Evolutionary conservation across 2,797 vertebrate species (phyloP).

Genomic region (Aplochiton taeniatus): DNA sequence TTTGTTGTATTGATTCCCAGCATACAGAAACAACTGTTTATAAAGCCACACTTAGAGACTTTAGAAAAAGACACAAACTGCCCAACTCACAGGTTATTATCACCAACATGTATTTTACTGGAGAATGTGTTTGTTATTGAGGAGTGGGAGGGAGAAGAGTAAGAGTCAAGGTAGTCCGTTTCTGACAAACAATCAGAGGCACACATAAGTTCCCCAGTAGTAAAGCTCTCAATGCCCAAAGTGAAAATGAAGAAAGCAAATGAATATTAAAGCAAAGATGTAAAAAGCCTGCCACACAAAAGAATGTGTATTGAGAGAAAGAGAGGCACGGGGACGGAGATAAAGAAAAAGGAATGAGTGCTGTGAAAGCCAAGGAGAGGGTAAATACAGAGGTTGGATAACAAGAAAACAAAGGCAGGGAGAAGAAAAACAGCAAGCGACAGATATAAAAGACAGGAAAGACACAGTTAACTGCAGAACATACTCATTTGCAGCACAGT

Average conservation of each 20-base stretch:
- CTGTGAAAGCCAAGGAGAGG: slow-evolving; percentile 62
- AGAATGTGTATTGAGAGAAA: slow-evolving; percentile 50
- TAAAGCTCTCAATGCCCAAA: slow-evolving; percentile 34
- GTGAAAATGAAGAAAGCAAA: slow-evolving; percentile 50
- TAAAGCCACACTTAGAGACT: too few relatives aligned
- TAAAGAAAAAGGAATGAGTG: slow-evolving; percentile 31
- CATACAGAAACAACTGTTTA: too few relatives aligned
- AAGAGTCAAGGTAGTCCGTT: slow-evolving; percentile 60
- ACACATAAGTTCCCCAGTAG: slow-evolving; percentile 42
- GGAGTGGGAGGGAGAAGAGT: slow-evolving; percentile 7
- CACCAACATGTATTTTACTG: too few relatives aligned
- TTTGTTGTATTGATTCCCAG: too few relatives aligned
- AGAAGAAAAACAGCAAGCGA: slow-evolving; percentile 23
- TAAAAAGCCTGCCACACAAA: slow-evolving; percentile 57
- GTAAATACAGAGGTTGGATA: slow-evolving; percentile 68
- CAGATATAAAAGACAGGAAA: slow-evolving; percentile 67
- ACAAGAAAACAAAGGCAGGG: slow-evolving; percentile 64
- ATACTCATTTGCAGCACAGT: slow-evolving; percentile 77
- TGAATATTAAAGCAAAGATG: slow-evolving; percentile 61
- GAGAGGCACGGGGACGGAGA: slow-evolving; percentile 21
- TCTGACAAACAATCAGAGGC: slow-evolving; percentile 36
- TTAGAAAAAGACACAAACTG: too few relatives aligned
- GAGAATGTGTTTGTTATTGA: too few relatives aligned
- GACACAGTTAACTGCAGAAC: slow-evolving; percentile 68
- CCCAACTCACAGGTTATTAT: too few relatives aligned